These are phyloP conservation scores for Dynastes hyllus DNA, from an alignment of 2,888 invertebrate species.

Conservation along the genomic window DNA sequence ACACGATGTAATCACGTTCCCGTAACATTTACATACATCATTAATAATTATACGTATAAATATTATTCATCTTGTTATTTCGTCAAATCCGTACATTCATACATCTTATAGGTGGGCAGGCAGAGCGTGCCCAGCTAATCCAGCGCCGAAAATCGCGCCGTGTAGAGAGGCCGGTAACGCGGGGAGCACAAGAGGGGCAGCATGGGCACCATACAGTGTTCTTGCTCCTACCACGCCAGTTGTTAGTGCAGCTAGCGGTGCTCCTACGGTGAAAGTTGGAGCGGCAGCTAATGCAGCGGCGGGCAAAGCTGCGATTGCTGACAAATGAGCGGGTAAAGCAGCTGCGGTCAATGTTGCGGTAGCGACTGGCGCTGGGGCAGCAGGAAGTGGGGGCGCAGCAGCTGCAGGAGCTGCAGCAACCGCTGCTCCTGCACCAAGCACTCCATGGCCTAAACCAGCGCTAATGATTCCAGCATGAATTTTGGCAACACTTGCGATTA, in stretches of 20 bases:
- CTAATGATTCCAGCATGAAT: slow-evolving; percentile 51
- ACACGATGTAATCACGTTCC: slow-evolving; percentile 8
- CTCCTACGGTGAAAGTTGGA: slow-evolving; percentile 41
- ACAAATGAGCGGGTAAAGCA: slow-evolving; percentile 30
- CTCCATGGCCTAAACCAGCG: slow-evolving; percentile 37
- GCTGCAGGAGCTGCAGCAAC: slow-evolving; percentile 35
- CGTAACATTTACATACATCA: slow-evolving; percentile 13
- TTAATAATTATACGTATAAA: slow-evolving; percentile 3
- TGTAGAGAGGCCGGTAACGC: slow-evolving; percentile 31
- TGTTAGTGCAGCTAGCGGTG: slow-evolving; percentile 43
- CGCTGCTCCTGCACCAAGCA: slow-evolving; percentile 30
- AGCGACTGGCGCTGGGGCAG: slow-evolving; percentile 22
- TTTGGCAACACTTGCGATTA: slow-evolving; percentile 43
- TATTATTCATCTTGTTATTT: slow-evolving; percentile 12
- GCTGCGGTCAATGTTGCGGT: slow-evolving; percentile 45
- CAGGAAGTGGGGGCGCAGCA: slow-evolving; percentile 35
- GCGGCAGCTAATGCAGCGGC: slow-evolving; percentile 48
- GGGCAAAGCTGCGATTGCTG: slow-evolving; percentile 54
- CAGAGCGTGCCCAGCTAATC: slow-evolving; percentile 30
- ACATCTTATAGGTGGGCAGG: slow-evolving; percentile 28
- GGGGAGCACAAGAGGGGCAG: slow-evolving; percentile 29
- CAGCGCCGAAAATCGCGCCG: slow-evolving; percentile 28
- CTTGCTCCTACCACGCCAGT: slow-evolving; percentile 43
- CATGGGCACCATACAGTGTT: slow-evolving; percentile 26
- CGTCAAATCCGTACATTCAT: slow-evolving; percentile 37